Evolutionary conservation across 1,140 invertebrate genomes (phyloP).

Genomic region (Drosophila mayri): DNA sequence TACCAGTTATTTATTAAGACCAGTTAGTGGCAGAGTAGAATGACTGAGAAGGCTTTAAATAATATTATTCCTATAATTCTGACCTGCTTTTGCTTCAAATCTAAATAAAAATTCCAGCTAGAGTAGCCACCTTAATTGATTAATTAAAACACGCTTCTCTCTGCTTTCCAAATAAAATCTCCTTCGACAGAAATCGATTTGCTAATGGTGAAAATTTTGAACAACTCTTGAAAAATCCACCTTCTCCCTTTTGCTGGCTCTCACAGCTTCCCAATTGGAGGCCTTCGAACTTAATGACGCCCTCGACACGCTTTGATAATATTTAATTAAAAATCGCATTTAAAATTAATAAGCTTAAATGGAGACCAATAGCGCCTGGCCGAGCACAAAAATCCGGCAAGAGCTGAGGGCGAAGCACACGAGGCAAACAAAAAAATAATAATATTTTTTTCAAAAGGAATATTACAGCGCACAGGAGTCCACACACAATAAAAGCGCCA

Average conservation of each 20-base stretch:
- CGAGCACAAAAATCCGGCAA: slow-evolving; percentile 60
- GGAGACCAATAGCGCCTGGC: slow-evolving; percentile 77
- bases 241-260: not conserved
- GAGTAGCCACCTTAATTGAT: slow-evolving; percentile 1
- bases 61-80: not conserved
- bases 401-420: slow-evolving; percentile 34
- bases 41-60: not conserved
- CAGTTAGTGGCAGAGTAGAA: not conserved
- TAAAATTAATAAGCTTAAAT: slow-evolving; percentile 83
- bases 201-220: slow-evolving; percentile 8
- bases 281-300: slow-evolving; percentile 55
- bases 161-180: not conserved
- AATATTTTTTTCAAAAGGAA: slow-evolving; percentile 73
- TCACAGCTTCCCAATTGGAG: slow-evolving; percentile 11
- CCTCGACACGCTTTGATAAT: slow-evolving; percentile 74
- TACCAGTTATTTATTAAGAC: no score
- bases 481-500: slow-evolving; percentile 28
- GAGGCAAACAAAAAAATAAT: slow-evolving; percentile 60
- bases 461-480: slow-evolving; percentile 66
- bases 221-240: slow-evolving; percentile 17
- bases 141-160: not conserved
- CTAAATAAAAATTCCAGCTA: not conserved
- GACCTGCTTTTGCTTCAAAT: not conserved
- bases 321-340: slow-evolving; percentile 83
- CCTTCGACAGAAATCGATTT: not conserved